These are phyloP conservation scores for Peucedramus taeniatus DNA, from an alignment of 2,113 vertebrate genomes.

Conservation along the genomic window DNA sequence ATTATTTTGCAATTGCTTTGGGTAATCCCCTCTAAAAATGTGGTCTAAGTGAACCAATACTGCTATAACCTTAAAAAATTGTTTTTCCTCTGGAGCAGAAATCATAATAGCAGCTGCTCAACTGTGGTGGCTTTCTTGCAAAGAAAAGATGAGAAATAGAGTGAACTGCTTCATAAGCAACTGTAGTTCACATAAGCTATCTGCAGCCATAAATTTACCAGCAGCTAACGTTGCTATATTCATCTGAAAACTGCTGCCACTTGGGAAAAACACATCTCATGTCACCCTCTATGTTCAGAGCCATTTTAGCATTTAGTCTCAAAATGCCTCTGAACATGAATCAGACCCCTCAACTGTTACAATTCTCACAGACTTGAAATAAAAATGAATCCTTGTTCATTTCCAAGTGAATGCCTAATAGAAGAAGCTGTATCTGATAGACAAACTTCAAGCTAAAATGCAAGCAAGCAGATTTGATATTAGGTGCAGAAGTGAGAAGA, in stretches of 20 bases:
- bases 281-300: background rate
- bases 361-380: background rate
- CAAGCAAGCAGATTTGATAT: background rate
- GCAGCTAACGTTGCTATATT: background rate
- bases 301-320: constrained; percentile 3
- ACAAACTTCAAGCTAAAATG: background rate
- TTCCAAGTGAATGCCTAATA: constrained; percentile 11
- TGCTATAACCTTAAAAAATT: background rate
- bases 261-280: background rate
- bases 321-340: constrained; percentile 23
- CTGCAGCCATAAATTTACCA: constrained; percentile 22
- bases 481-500: background rate
- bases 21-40: background rate
- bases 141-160: constrained; percentile 3
- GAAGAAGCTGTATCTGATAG: background rate
- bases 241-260: constrained; percentile 18
- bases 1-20: background rate
- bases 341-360: constrained; percentile 9
- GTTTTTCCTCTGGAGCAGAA: background rate
- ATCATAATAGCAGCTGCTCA: background rate
- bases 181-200: constrained; percentile 5
- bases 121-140: background rate
- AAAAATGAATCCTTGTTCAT: background rate
- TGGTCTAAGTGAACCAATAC: background rate
- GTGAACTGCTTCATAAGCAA: constrained; percentile 29